phyloP scores from a whole-genome alignment of 2,888 invertebrate genomes.

The Mimumesa dahlbomi region DNA sequence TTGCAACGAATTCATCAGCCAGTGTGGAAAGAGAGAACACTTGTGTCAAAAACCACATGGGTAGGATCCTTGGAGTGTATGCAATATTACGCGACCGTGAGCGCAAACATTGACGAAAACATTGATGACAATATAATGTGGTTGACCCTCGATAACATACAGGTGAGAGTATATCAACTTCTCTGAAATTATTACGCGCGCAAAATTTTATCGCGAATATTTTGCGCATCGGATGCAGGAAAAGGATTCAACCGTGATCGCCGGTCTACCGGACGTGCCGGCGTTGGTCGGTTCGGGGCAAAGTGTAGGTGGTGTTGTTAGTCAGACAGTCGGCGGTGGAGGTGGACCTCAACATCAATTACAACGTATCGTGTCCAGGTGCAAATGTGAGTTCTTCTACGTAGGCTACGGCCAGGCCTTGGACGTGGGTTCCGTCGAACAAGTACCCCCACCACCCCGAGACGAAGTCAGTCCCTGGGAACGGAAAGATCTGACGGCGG shows the following conservation, averaged over 20 bases:
- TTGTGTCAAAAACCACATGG: constrained; percentile 98
- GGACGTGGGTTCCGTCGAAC: constrained; percentile 84
- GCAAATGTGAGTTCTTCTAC: constrained; percentile 99
- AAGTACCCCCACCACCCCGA: constrained; percentile 87
- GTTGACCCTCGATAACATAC: constrained; percentile 96
- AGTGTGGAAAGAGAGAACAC: constrained; percentile 91
- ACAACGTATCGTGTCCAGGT: constrained; percentile 97
- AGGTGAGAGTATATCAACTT: constrained; percentile 77
- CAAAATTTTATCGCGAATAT: background rate
- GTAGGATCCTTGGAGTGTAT: constrained; percentile 96
- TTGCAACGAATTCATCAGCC: constrained; percentile 93
- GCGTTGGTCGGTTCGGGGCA: constrained; percentile 96
- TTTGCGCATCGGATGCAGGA: constrained; percentile 78
- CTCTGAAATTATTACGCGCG: background rate
- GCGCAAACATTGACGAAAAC: constrained; percentile 82
- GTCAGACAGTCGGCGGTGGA: constrained; percentile 92
- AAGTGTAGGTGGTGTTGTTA: constrained; percentile 98
- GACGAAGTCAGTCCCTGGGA: constrained; percentile 90
- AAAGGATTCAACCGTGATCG: constrained; percentile 89
- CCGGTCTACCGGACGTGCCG: constrained; percentile 91
- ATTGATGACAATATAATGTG: constrained; percentile 94
- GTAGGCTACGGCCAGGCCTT: constrained; percentile 93
- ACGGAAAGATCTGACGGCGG: constrained; percentile 89
- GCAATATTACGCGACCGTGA: constrained; percentile 99
- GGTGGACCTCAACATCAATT: constrained; percentile 84